Evolutionary conservation across 2,113 vertebrate genomes (phyloP).

Genomic region (Lepidothrix coronata): DNA sequence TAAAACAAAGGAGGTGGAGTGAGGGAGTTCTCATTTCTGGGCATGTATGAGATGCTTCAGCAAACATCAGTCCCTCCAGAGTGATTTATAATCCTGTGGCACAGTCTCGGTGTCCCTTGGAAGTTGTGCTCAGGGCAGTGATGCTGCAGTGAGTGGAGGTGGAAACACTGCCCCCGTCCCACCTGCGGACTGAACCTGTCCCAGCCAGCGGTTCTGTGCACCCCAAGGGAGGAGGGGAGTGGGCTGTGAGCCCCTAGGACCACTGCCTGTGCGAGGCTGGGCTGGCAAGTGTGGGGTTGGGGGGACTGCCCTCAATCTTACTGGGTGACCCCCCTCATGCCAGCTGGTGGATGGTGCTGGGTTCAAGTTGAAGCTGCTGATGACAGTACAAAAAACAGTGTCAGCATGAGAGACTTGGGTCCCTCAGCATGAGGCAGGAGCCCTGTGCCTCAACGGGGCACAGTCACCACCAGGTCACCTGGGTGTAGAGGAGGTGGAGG

Average conservation of each 20-base stretch:
- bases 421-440: background rate
- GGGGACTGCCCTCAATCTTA: background rate
- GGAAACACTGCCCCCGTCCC: background rate
- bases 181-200: background rate
- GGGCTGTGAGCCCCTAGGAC: background rate
- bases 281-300: background rate
- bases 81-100: background rate
- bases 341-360: fast-evolving
- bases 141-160: background rate
- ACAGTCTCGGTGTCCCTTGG: background rate
- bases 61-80: background rate
- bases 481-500: no score
- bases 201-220: background rate
- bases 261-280: fast-evolving
- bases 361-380: background rate
- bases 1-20: slow-evolving; percentile 15
- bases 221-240: background rate
- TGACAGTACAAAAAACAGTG: fast-evolving
- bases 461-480: fast-evolving
- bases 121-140: background rate
- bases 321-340: fast-evolving
- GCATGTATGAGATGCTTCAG: background rate
- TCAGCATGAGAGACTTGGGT: background rate
- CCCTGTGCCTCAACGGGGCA: fast-evolving
- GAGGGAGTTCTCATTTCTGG: slow-evolving; percentile 9